Base-by-base conservation (phyloP, 2,888 invertebrate genomes). In the Mythimna pallens region DNA sequence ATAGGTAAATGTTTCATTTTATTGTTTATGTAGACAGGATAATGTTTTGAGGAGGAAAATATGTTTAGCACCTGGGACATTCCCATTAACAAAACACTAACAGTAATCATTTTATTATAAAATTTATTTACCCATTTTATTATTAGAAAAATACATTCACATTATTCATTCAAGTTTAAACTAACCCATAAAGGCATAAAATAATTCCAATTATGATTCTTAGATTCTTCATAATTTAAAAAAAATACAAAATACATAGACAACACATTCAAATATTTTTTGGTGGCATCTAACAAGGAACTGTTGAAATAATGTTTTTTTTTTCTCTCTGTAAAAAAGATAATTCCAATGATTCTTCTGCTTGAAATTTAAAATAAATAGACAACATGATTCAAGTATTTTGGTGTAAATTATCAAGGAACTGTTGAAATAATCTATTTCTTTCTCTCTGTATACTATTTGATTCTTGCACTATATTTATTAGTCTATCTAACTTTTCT, bases 401-500 rank as follows among this genome's bases (percentile, higher is more conserved):
- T 70, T 88, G 90, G 70, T 92, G 90, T 14, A 95, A 84, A 75
- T 90, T 93, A 70, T 93, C 93, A 54, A 96, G 86, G 85, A 95
- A 96, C 73, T 94, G 92, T 84, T 95, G 92, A 87, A 96, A 96
- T 17, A 96, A 77, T 73, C 88, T 91, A 83, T 96, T 96, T 75
- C 96, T 88, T 81, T 96, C 95, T 73, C 90, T 91, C 81, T 96
- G 96, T 84, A 96, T 96, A 75, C 82, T 92, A 84, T 96, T 96
- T 50, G 96, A 96, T 87, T 96, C 95, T 88, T 95, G 94, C 58
- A 96, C 95, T 79, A 95, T 94, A 90, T 90, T 93, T 71, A 96
- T 94, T 84, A 96, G 78, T 74, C 92, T 94, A 91, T 96, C 95
- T 89, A 96, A 86, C 78, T 96, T 96, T 54, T 94, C 93, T 85